Percentiles rank a stretch among this genome's conserved stretches.
Conservation (phyloP, 2,113 vertebrate genomes). For the Pterocles burchelli region DNA sequence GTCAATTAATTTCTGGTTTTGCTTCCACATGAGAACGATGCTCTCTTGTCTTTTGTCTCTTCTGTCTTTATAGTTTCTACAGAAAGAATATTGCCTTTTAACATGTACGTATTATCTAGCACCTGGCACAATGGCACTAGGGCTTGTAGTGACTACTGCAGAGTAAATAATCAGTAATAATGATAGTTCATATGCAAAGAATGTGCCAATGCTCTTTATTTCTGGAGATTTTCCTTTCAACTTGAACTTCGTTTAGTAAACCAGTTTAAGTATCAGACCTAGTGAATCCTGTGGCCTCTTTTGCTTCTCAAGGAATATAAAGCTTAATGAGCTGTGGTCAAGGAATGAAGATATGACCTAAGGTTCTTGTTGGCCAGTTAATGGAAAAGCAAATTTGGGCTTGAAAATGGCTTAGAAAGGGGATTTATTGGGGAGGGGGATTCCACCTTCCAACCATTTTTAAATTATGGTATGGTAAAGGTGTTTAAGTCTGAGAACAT, state of each 20-base stretch:
- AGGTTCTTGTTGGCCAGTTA: not conserved
- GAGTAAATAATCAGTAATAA: slow-evolving; percentile 4
- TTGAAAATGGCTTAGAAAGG: not conserved
- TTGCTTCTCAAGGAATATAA: not conserved
- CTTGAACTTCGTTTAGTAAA: not conserved
- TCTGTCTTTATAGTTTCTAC: not conserved
- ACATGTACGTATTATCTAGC: not conserved
- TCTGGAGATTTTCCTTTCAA: not conserved
- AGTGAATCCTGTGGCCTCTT: not conserved
- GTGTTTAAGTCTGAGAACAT: rapidly evolving
- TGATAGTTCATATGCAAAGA: not conserved
- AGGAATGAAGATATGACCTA: not conserved
- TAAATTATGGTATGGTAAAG: not conserved
- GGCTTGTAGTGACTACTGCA: not conserved
- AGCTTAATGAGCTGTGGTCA: not conserved
- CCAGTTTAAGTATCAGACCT: not conserved
- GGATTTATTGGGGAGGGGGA: not conserved
- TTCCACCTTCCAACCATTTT: rapidly evolving
- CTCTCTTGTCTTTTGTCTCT: not conserved
- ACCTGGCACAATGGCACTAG: not conserved
- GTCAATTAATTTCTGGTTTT: slow-evolving; percentile 32
- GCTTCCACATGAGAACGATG: not conserved
- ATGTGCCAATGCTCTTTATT: not conserved
- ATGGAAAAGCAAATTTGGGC: not conserved
- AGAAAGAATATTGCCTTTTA: not conserved